Base-by-base conservation (phyloP, 92 coral and sea anemone genomes). In the Muricea muricata region DNA sequence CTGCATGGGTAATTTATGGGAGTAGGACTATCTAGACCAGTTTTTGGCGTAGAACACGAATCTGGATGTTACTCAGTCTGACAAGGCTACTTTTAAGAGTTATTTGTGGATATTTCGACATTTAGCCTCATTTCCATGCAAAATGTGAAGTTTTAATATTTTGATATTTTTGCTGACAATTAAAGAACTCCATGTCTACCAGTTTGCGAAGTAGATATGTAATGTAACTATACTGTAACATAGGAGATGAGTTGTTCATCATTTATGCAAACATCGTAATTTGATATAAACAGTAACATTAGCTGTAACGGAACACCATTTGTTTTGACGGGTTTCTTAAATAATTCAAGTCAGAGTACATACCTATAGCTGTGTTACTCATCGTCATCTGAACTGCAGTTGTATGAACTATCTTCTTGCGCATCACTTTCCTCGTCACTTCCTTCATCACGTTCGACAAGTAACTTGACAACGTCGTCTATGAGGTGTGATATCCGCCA, bases 81-180 rank as follows among this genome's bases (percentile, higher is more conserved):
- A 57, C 66, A 57, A 57, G 66, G 66, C 66, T 57, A 31, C 66
- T 3, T 57, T 57, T 57, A 57, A 57, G 32, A 57, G 31, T 57
- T 57, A 57, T 57, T 57, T 57, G 29, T n/a, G 66, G 66, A 57
- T 57, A 57, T 57, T 57, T 28, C 32, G 31, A 28, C 20, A 21
- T 57, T 57, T 31, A 57, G n/a, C n/a, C n/a, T n/a, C n/a, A n/a
- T n/a, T n/a, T n/a, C n/a, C n/a, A n/a, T n/a, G n/a, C n/a, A n/a
- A 31, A 28, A 28, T 57, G 24, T 57, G 4, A 5, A 55, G n/a
- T 5, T 5, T 55, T n/a, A 55, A 55, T 5, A 8, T 7, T 55
- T 55, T 7, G 65, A 7, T 55, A 55, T 55, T 55, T 7, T 9
- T 20, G n/a, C 23, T 55, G n/a, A 9, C n/a, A 55, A 55, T 55